phyloP scores from a whole-genome alignment of 2,888 invertebrate genomes.

The Lasioglossum morio region DNA sequence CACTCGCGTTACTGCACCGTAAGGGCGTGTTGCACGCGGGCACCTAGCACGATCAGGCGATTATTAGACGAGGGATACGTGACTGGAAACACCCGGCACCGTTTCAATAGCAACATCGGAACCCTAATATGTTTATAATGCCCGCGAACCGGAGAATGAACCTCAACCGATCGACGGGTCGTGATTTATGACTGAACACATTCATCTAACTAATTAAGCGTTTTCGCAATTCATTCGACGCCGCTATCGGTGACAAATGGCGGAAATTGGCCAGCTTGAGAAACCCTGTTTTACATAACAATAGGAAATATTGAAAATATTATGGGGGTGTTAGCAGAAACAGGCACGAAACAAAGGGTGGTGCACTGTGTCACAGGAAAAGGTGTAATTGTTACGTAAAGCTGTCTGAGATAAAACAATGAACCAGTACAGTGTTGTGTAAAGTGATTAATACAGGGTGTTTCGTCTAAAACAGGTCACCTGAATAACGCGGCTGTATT shows the following conservation, averaged over 20 bases:
- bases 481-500: no score
- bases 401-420: background rate
- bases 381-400: background rate
- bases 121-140: constrained; percentile 51
- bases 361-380: background rate
- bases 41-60: constrained; percentile 58
- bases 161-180: background rate
- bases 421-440: background rate
- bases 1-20: constrained; percentile 57
- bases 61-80: constrained; percentile 68
- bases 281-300: background rate
- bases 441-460: background rate
- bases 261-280: background rate
- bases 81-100: constrained; percentile 54
- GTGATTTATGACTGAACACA: background rate
- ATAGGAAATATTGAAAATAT: background rate
- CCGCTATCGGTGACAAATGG: background rate
- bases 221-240: background rate
- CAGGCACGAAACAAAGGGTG: background rate
- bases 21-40: constrained; percentile 44
- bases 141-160: background rate
- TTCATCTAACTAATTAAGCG: background rate
- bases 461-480: no score
- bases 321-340: background rate
- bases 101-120: constrained; percentile 22